Evolutionary conservation across 2,888 invertebrate species (phyloP), one percentile per base, ranked within the genome.

Genomic region (Orthosia incerta): DNA sequence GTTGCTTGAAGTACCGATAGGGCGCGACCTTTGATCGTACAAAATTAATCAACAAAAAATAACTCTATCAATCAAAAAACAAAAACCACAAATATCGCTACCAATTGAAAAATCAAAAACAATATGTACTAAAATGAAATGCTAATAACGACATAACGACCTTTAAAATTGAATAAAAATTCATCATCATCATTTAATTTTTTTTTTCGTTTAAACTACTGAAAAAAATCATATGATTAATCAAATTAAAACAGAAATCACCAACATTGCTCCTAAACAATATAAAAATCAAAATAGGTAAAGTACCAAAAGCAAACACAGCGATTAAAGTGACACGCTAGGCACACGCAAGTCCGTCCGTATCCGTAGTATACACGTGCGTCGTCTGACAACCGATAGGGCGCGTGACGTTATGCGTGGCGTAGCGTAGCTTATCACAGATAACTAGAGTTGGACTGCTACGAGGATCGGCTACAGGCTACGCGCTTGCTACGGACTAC

Each of bases 341-440:
- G 12, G 13, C 50, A 67, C 60, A 46, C 48, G 48, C 63, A 53
- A 23, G 53, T 57, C 46, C 4, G n/a, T 59, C 46, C 1, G 39
- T 59, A 59, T 59, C 59, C 45, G 48, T 69, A 55, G 39, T 15
- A 48, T 45, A 66, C 80, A 80, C 83, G 80, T 80, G 80, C 51
- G 69, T 62, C 79, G 55, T 82, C n/a, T 69, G 45, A 68, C 64
- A 67, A 68, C 61, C 60, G 53, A 64, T 45, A 61, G 16, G 23
- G n/a, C 15, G 26, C 71, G 60, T 78, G 68, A 78, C 83, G 68
- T 78, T 82, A 72, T 66, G 72, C 53, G 51, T 71, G 26, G 45
- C 57, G 59, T 31, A 55, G 46, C 57, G 82, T 69, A 45, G n/a
- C 26, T 57, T 7, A 16, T 39, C 46, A 50, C 51, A 56, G 46